These are phyloP conservation scores for Tonatia bakeri DNA, from an alignment of 2,113 vertebrate species.

Conservation along the genomic window DNA sequence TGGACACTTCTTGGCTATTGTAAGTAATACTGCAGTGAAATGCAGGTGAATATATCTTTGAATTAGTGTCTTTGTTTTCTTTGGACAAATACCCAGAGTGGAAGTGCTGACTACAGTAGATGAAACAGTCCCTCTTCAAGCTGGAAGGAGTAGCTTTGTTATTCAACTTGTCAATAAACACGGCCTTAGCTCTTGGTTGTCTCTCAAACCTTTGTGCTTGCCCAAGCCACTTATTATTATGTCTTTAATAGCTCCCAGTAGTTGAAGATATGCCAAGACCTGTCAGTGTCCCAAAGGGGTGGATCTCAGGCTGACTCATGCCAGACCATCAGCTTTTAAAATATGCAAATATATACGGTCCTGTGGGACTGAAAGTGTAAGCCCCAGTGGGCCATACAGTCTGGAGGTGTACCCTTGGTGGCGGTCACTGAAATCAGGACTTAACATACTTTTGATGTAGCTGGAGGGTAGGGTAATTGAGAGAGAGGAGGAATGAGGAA, in stretches of 20 bases:
- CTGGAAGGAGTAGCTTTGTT: background rate
- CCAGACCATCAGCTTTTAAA: background rate
- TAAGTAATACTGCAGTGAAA: background rate
- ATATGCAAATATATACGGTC: background rate
- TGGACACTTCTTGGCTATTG: background rate
- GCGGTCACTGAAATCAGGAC: background rate
- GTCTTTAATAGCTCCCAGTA: background rate
- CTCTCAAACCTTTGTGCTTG: background rate
- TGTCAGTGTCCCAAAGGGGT: background rate
- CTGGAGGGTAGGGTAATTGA: background rate
- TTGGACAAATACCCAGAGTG: background rate
- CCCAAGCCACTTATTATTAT: background rate
- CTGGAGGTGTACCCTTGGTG: background rate
- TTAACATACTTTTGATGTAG: background rate
- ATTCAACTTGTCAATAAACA: background rate
- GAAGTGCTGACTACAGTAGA: background rate
- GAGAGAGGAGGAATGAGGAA: background rate
- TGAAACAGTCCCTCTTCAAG: background rate
- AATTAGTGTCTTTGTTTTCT: background rate
- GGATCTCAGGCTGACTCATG: background rate
- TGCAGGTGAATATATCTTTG: background rate
- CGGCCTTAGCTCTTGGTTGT: background rate
- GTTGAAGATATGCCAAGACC: background rate
- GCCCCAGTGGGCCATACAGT: background rate
- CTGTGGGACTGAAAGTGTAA: background rate